A percentile compares a stretch with the other conserved stretches of the same genome.
These are phyloP conservation scores for Phaethon lepturus DNA, from an alignment of 2,113 vertebrate genomes.

Conservation along the genomic window DNA sequence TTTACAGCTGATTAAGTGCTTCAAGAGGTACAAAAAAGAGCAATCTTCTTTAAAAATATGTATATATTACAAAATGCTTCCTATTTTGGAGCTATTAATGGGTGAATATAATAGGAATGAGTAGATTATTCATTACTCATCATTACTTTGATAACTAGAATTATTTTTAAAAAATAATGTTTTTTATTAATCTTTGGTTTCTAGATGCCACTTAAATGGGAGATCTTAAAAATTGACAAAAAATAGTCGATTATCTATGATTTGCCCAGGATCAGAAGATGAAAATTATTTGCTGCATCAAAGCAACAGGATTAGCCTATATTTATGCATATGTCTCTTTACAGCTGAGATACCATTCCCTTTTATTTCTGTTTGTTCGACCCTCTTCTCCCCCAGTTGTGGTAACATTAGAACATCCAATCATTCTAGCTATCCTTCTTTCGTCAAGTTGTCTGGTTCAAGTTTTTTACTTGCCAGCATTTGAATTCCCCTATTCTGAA, in stretches of 20 bases:
- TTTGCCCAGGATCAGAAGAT: not conserved
- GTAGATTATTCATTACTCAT: not conserved
- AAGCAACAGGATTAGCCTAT: not conserved
- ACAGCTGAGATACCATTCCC: not conserved
- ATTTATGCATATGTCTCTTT: not conserved
- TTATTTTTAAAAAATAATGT: not conserved
- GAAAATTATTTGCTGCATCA: not conserved
- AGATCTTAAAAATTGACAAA: not conserved
- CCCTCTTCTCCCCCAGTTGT: too few relatives aligned
- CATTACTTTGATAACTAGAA: not conserved
- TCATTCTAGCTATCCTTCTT: not conserved
- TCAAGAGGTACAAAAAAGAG: not conserved
- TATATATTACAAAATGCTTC: not conserved
- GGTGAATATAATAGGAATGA: not conserved
- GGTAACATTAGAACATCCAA: not conserved
- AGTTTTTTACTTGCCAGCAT: not conserved
- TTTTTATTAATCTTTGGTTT: not conserved
- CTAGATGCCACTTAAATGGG: not conserved
- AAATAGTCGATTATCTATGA: not conserved
- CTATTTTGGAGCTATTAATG: not conserved
- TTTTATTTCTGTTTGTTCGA: not conserved
- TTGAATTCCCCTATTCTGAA: not conserved
- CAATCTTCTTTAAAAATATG: not conserved
- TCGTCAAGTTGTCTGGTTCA: not conserved
- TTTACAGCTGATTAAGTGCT: not conserved